phyloP scores from a whole-genome alignment of 2,797 vertebrate species.

The Morelia viridis region DNA sequence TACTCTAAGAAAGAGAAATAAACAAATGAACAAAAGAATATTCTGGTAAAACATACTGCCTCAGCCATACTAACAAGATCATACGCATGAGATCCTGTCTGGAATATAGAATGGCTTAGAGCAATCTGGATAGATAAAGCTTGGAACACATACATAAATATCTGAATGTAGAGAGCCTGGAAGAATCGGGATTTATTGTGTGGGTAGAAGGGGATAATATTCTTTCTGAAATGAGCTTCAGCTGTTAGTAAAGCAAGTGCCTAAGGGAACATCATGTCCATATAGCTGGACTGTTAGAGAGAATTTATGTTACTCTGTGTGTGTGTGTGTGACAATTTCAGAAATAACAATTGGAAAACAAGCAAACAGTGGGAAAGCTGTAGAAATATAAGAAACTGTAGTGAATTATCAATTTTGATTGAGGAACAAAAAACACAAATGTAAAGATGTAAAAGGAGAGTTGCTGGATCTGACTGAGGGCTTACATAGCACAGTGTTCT shows the following conservation, averaged over 20 bases:
- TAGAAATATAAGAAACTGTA: neutral
- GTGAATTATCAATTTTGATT: neutral
- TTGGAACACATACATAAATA: neutral
- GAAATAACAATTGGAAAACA: neutral
- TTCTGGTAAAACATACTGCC: neutral
- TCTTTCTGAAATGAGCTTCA: slow-evolving; percentile 10
- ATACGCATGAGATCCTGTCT: neutral
- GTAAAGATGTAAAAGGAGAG: neutral
- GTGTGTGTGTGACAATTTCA: neutral
- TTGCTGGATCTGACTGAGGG: neutral
- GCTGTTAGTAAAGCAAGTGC: neutral
- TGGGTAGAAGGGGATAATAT: neutral
- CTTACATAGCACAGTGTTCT: neutral
- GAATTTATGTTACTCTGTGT: neutral
- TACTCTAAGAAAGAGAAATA: neutral
- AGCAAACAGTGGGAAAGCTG: neutral
- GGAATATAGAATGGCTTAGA: slow-evolving; percentile 2
- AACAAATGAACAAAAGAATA: neutral
- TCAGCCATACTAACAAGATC: neutral
- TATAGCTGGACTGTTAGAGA: neutral
- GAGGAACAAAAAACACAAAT: neutral
- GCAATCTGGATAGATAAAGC: neutral
- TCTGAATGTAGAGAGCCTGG: neutral
- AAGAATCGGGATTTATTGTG: neutral
- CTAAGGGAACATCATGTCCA: neutral